These are phyloP conservation scores for Chascanopsetta lugubris DNA, from an alignment of 2,113 vertebrate species.

Conservation along the genomic window DNA sequence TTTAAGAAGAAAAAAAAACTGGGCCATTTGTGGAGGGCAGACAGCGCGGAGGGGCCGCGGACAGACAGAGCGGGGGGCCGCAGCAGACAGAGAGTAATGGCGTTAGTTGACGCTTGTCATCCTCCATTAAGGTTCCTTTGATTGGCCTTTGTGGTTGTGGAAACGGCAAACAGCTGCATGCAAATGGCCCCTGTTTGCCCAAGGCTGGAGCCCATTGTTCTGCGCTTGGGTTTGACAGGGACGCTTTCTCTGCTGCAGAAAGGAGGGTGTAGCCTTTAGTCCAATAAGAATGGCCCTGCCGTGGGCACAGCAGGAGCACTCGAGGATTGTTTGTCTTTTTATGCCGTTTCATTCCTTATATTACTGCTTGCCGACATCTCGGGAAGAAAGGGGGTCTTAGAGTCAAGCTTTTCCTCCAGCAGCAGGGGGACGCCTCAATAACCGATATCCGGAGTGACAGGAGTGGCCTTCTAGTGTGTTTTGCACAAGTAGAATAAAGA, in stretches of 20 bases:
- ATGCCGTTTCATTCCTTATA: conserved; percentile 76
- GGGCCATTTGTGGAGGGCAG: conserved; percentile 56
- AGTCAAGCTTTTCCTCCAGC: conserved; percentile 78
- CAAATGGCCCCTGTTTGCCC: conserved; percentile 88
- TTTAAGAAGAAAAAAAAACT: conserved; percentile 29
- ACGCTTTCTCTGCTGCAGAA: conserved; percentile 89
- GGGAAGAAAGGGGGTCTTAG: conserved; percentile 79
- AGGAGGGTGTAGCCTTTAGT: conserved; percentile 83
- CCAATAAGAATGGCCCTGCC: conserved; percentile 85
- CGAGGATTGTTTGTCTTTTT: conserved; percentile 83
- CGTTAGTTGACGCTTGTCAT: conserved; percentile 87
- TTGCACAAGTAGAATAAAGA: conserved; percentile 57
- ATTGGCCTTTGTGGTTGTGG: conserved; percentile 92
- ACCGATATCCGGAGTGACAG: conserved; percentile 72
- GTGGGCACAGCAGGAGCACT: conserved; percentile 84
- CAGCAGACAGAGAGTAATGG: conserved; percentile 70
- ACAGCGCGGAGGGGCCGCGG: conserved; percentile 61
- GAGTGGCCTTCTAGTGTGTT: conserved; percentile 58
- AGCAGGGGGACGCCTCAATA: conserved; percentile 74
- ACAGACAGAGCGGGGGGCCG: conserved; percentile 65
- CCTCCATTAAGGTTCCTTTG: conserved; percentile 87
- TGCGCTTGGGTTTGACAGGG: conserved; percentile 87
- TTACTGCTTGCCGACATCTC: conserved; percentile 81
- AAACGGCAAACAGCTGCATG: conserved; percentile 96
- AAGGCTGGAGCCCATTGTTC: conserved; percentile 88